Evolutionary conservation across 2,888 invertebrate species (phyloP), one percentile per base, ranked within the genome.

Genomic region (Myopa testacea): DNA sequence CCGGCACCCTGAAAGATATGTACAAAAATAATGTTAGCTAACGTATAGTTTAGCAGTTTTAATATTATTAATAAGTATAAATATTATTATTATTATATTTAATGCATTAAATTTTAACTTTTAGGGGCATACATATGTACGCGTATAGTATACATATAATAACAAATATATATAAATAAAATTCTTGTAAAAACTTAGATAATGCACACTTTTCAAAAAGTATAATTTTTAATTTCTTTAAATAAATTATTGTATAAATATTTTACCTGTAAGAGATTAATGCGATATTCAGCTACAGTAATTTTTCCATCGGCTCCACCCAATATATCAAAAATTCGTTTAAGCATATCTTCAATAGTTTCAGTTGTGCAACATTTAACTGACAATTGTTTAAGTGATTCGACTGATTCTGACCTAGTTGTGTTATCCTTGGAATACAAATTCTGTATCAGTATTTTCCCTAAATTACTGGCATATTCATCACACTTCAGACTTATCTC

Each of bases 251-350:
- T 2, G 0, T 50, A 50, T 40, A 45, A 45, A 6, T 45, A 45
- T 45, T 45, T 87, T 86, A 94, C 94, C 90, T 94, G 92, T 58
- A 98, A 90, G 16, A 98, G 94, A 78, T 95, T 95, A 37, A 97
- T 93, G 89, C 98, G 95, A 87, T 97, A 96, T 82, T 95, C 95
- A 55, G 94, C 93, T 74, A 97, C 93, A 14, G 96, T 95, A 73
- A 98, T 91, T 88, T 98, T 98, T 10, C 98, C 98, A 88, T 96
- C 94, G 7, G 95, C 93, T 16, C 98, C 98, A 89, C 95, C 93
- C 85, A 97, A 94, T 60, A 96, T 93, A 5, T 92, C 93, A 90
- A 98, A 96, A 74, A 94, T 90, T 80, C 93, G 92, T 67, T 92
- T 90, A 1, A 96, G 89, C 79, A 97, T 88, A 78, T 91, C 92